Conservation (phyloP, 2,888 invertebrate species). For the Eumerus sabulonum region DNA sequence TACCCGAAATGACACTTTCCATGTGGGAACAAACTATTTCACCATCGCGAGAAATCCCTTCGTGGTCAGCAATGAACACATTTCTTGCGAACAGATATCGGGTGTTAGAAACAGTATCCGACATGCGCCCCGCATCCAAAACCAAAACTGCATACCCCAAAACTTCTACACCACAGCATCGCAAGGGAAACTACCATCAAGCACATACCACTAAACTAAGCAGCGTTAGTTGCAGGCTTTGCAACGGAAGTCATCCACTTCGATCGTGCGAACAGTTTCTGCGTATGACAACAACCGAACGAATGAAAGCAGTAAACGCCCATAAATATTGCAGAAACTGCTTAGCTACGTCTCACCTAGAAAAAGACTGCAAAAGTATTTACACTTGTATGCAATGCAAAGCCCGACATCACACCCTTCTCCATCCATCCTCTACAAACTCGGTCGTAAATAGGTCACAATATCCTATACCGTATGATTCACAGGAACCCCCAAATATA, state of each 20-base stretch:
- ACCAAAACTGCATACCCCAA: not conserved
- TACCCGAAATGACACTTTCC: constrained; percentile 2
- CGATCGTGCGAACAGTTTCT: no score
- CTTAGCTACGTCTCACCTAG: no score
- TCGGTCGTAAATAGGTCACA: not conserved
- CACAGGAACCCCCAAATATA: not conserved
- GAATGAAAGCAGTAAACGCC: no score
- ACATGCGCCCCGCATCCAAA: not conserved
- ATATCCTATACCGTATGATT: not conserved
- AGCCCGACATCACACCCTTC: not conserved
- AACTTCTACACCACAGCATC: no score
- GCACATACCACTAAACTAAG: no score
- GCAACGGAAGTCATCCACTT: not conserved
- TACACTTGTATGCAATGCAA: not conserved
- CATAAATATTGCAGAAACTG: not conserved
- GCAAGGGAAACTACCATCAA: no score
- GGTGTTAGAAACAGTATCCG: not conserved
- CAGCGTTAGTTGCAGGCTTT: not conserved
- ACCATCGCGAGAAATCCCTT: not conserved
- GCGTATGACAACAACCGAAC: no score
- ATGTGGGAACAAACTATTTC: constrained; percentile 2
- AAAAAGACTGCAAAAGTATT: not conserved
- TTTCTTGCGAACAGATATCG: not conserved
- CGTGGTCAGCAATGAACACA: not conserved
- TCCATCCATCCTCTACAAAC: not conserved